Evolutionary conservation across 2,113 vertebrate species (phyloP).

Genomic region (Pampusana beccarii): DNA sequence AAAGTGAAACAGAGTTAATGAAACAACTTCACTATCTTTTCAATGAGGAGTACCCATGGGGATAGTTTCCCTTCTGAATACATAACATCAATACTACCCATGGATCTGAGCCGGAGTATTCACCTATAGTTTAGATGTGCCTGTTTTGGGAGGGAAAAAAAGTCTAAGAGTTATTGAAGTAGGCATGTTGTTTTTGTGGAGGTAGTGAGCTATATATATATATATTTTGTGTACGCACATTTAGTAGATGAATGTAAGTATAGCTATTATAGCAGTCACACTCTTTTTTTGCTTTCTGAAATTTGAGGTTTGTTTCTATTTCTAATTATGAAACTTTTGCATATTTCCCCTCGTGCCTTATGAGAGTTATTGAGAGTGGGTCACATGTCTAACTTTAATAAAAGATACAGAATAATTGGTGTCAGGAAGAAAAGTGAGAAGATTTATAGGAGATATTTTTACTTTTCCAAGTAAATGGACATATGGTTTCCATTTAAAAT

Average conservation of each 20-base stretch:
- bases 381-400: not conserved
- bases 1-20: slow-evolving; percentile 2
- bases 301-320: not conserved
- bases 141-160: not conserved
- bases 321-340: not conserved
- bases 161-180: not conserved
- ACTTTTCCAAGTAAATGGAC: not conserved
- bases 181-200: not conserved
- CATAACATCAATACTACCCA: not conserved
- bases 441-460: not conserved
- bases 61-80: slow-evolving; percentile 34
- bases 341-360: not conserved
- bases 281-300: not conserved
- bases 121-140: not conserved
- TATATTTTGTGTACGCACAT: not conserved
- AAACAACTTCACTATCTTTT: slow-evolving; percentile 33
- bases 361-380: not conserved
- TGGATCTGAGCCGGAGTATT: slow-evolving; percentile 22
- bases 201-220: not conserved
- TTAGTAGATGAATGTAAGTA: not conserved
- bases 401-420: not conserved
- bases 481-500: not conserved
- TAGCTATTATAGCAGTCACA: not conserved
- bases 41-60: not conserved
- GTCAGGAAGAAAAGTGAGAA: not conserved